A percentile compares a stretch with the other conserved stretches of the same genome.
Conservation (phyloP, 2,797 vertebrate species). For the Falco columbarius region DNA sequence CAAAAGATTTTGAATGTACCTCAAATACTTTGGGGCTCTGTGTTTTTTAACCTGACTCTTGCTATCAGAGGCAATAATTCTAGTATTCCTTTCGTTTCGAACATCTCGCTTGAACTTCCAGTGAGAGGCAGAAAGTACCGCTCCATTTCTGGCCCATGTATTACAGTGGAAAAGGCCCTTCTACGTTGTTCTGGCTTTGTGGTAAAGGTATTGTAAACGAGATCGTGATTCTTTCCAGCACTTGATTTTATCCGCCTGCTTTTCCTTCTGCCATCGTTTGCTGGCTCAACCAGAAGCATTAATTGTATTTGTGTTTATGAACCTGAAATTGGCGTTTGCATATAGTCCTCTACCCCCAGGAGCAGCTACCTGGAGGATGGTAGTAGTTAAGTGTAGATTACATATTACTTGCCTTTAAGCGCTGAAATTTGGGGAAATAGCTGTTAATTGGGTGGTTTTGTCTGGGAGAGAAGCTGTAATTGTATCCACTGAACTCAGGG, state of each 20-base stretch:
- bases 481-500: neutral
- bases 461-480: constrained; percentile 11
- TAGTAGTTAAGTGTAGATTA: neutral
- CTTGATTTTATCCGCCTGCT: neutral
- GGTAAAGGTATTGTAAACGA: neutral
- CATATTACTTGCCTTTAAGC: neutral
- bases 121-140: neutral
- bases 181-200: neutral
- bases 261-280: neutral
- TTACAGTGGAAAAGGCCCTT: neutral
- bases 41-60: neutral
- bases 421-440: neutral
- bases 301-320: constrained; percentile 1
- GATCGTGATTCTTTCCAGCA: neutral
- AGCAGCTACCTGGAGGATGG: neutral
- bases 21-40: neutral
- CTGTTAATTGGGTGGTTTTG: neutral
- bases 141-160: neutral
- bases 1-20: constrained; percentile 51
- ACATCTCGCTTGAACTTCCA: neutral
- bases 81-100: neutral
- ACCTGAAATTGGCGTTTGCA: neutral
- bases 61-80: neutral
- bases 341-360: neutral
- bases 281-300: constrained; percentile 21